phyloP scores from a whole-genome alignment of 2,113 vertebrate genomes.

The Ploceus nigricollis region DNA sequence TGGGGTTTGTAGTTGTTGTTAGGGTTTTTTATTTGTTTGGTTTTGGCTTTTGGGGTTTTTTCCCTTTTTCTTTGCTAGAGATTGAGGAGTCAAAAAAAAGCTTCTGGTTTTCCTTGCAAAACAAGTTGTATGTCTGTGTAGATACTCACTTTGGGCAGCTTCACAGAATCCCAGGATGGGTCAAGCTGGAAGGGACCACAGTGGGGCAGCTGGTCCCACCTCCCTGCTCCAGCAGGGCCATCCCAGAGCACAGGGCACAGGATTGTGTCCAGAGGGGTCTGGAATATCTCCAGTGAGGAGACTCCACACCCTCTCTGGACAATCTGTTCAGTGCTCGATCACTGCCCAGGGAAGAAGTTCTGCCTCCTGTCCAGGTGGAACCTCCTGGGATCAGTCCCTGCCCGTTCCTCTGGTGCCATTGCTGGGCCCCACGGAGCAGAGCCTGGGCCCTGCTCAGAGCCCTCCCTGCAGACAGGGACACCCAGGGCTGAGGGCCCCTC shows the following conservation, averaged over 20 bases:
- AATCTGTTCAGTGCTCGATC: background rate
- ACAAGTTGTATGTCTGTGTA: background rate
- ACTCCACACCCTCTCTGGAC: background rate
- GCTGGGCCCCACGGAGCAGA: background rate
- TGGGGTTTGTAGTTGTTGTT: background rate
- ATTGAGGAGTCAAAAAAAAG: background rate
- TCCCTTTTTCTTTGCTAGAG: background rate
- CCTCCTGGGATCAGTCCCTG: background rate
- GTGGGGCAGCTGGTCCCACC: background rate
- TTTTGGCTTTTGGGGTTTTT: background rate
- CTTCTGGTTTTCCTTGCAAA: background rate
- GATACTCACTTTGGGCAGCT: background rate
- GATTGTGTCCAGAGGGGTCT: rapidly evolving
- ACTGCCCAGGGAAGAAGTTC: background rate
- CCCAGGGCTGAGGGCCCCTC: background rate
- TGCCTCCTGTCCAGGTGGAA: background rate
- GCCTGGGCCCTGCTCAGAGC: background rate
- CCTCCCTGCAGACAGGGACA: background rate
- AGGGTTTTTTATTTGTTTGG: background rate
- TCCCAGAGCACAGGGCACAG: background rate
- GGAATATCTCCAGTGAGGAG: background rate
- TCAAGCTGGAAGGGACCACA: background rate
- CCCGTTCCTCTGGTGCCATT: background rate
- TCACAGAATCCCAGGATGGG: background rate
- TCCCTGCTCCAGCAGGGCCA: background rate